Conservation (phyloP, 2,113 vertebrate genomes). For the Apodemus speciosus region DNA sequence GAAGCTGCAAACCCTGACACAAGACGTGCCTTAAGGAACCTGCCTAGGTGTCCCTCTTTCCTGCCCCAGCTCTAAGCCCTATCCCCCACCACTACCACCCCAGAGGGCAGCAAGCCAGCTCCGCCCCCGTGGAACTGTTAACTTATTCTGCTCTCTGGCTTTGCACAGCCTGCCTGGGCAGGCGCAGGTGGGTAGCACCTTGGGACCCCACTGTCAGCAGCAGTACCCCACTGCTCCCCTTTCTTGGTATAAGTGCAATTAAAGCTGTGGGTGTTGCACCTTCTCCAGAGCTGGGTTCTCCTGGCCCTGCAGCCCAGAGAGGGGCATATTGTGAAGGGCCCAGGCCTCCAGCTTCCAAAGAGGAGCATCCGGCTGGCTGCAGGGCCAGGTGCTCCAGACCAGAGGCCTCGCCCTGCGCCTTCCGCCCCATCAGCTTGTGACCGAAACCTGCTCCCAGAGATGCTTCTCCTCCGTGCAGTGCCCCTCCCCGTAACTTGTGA, state of each 20-base stretch:
- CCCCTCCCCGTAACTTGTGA: slow-evolving; percentile 78
- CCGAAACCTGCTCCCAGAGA: slow-evolving; percentile 71
- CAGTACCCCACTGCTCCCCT: slow-evolving; percentile 61
- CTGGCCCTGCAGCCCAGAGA: slow-evolving; percentile 36
- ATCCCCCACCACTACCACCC: background rate
- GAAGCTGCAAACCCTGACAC: slow-evolving; percentile 72
- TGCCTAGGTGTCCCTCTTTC: slow-evolving; percentile 55
- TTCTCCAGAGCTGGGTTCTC: slow-evolving; percentile 65
- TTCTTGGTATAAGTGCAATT: slow-evolving; percentile 81
- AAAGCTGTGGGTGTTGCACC: slow-evolving; percentile 74
- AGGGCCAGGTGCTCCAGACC: slow-evolving; percentile 47
- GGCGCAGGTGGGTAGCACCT: slow-evolving; percentile 62
- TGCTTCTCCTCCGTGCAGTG: slow-evolving; percentile 78
- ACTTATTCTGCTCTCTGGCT: slow-evolving; percentile 79
- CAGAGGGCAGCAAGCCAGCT: slow-evolving; percentile 65
- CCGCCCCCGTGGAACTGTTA: slow-evolving; percentile 57
- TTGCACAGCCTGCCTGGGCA: slow-evolving; percentile 68
- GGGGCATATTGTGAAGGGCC: background rate
- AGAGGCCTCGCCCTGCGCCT: background rate
- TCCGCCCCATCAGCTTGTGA: slow-evolving; percentile 72
- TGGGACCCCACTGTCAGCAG: slow-evolving; percentile 49
- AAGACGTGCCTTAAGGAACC: slow-evolving; percentile 80
- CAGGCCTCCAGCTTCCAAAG: slow-evolving; percentile 76
- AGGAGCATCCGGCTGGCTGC: slow-evolving; percentile 57
- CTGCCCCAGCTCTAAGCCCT: slow-evolving; percentile 15